A percentile compares a stretch with the other conserved stretches of the same genome.
Evolutionary conservation across 2,888 invertebrate species (phyloP).

Genomic region (Rhorus exstirpatorius): DNA sequence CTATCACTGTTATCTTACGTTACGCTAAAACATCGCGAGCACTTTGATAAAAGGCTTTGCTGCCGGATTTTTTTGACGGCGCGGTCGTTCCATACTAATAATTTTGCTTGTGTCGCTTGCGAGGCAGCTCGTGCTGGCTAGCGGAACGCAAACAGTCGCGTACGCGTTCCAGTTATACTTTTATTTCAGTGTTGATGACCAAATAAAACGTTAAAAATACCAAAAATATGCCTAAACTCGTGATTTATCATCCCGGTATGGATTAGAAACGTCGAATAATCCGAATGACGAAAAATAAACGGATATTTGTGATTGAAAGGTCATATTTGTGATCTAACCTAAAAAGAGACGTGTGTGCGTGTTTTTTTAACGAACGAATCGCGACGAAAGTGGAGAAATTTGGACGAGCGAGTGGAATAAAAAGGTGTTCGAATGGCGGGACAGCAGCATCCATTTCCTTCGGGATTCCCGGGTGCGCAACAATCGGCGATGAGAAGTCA

Average conservation of each 20-base stretch:
- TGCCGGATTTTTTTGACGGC: slow-evolving; percentile 32
- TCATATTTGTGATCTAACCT: not conserved
- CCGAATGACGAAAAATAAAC: not conserved
- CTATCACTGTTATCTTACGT: slow-evolving; percentile 24
- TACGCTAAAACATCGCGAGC: slow-evolving; percentile 36
- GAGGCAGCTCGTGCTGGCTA: no score
- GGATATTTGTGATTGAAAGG: not conserved
- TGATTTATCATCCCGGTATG: not conserved
- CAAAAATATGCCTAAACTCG: not conserved
- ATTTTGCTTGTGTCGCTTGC: no score
- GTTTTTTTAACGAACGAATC: not conserved
- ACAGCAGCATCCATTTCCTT: slow-evolving; percentile 91
- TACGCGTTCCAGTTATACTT: no score
- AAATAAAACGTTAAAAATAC: not conserved
- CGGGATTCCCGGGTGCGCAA: slow-evolving; percentile 89
- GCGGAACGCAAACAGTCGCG: no score
- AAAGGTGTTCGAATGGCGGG: slow-evolving; percentile 89
- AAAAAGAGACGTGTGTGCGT: not conserved
- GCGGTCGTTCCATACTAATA: no score
- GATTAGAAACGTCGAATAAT: not conserved
- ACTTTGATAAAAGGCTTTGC: slow-evolving; percentile 1
- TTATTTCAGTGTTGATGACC: no score
- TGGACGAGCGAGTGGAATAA: not conserved
- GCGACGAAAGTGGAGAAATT: no score
- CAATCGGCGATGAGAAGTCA: slow-evolving; percentile 89